Conservation (phyloP, 1,140 invertebrate genomes). For the Agrypnia vestita region DNA sequence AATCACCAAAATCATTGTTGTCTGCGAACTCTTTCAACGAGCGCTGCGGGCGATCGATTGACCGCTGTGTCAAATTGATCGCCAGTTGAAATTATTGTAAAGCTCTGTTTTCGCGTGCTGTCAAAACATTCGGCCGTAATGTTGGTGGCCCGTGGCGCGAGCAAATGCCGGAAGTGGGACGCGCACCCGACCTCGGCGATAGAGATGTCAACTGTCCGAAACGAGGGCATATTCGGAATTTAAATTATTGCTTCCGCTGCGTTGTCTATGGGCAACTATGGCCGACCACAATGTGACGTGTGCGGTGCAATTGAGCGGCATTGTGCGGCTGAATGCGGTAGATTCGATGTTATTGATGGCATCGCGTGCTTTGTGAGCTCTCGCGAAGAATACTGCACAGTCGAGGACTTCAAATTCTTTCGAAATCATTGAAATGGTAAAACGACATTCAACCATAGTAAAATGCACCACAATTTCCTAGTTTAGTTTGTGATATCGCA, state of each 20-base stretch:
- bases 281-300: neutral
- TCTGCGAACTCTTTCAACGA: neutral
- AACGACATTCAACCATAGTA: too few relatives aligned
- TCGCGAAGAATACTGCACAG: too few relatives aligned
- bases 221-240: constrained; percentile 28
- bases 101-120: constrained; percentile 22
- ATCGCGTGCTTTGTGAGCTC: too few relatives aligned
- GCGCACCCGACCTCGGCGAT: constrained; percentile 45
- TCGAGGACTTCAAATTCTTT: too few relatives aligned
- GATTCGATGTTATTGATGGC: neutral
- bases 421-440: too few relatives aligned
- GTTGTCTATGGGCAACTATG: constrained; percentile 28
- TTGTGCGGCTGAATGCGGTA: neutral
- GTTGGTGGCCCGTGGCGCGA: constrained; percentile 32
- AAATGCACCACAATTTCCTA: too few relatives aligned
- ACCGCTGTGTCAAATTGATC: neutral
- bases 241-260: constrained; percentile 51
- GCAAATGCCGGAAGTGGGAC: constrained; percentile 47
- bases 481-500: too few relatives aligned
- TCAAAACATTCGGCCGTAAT: constrained; percentile 44
- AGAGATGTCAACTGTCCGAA: constrained; percentile 52
- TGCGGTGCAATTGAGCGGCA: neutral
- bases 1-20: neutral
- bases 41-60: neutral
- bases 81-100: constrained; percentile 28